Base-by-base conservation (phyloP, 2,113 vertebrate species). In the Ageneiosus marmoratus region DNA sequence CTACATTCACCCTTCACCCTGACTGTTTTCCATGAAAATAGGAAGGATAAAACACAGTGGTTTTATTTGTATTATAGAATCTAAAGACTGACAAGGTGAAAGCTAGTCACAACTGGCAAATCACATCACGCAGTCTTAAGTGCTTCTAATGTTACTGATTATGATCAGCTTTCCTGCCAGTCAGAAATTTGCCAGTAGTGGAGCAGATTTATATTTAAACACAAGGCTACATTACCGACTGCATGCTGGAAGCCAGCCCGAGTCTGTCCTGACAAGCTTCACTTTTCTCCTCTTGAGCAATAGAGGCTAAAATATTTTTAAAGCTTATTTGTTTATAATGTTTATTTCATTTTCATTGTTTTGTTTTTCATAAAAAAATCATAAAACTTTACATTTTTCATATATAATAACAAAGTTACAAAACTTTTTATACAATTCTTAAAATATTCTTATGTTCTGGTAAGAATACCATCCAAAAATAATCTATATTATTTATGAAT, bases 391-490 rank as follows among this genome's bases (percentile, higher is more conserved):
- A 93, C 93, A 94, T 95, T 96, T 95, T 96, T 95, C 87, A 94
- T 95, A 96, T 93, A 95, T 93, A 92, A 94, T 93, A 94, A 93
- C 93, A 93, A 84, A 84, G 93, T 91, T 92, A 96, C 93, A 91
- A 97, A 97, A 98, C 93, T 91, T 90, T 94, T 95, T 95, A 95
- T 93, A 95, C 91, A 95, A 95, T 92, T 89, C 90, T 92, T 90
- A 97, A 97, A 96, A 97, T 97, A 95, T 90, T 92, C 91, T 91
- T 93, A 95, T 91, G 95, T 94, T 97, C 95, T 95, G 93, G 95
- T 95, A 96, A 95, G 94, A 96, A 97, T 95, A 95, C 91, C 92
- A 95, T 95, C 94, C 94, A 97, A 99, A 95, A 98, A 99, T 98
- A 97, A 95, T 96, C 92, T 95, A 87, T 93, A 87, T 91, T 91